A percentile compares a stretch with the other conserved stretches of the same genome.
phyloP scores from a whole-genome alignment of 2,888 invertebrate genomes.

The Hanleya hanleyi region DNA sequence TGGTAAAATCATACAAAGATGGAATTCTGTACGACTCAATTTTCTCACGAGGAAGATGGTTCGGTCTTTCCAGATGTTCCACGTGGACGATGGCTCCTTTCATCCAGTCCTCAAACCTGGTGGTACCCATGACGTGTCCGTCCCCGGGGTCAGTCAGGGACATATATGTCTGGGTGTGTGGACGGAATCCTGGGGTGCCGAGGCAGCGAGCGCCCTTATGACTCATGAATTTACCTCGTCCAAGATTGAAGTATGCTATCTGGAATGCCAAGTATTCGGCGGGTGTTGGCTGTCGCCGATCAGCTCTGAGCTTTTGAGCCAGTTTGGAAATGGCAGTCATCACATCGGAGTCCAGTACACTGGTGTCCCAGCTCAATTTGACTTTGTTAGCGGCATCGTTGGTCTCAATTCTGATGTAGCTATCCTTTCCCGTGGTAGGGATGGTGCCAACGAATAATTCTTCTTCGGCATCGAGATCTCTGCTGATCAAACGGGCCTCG shows the following conservation, averaged over 20 bases:
- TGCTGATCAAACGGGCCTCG: conserved; percentile 2
- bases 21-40: conserved; percentile 55
- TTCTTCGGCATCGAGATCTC: conserved; percentile 37
- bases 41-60: conserved; percentile 40
- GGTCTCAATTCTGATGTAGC: conserved; percentile 15
- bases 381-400: conserved; percentile 33
- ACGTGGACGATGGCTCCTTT: conserved; percentile 53
- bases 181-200: conserved; percentile 51
- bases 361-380: conserved; percentile 39
- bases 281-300: conserved; percentile 40
- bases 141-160: conserved; percentile 54
- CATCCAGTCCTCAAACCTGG: conserved; percentile 51
- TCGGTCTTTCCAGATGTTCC: conserved; percentile 52
- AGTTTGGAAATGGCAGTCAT: conserved; percentile 34
- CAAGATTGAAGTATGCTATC: conserved; percentile 36
- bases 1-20: conserved; percentile 47
- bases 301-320: conserved; percentile 34
- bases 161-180: conserved; percentile 53
- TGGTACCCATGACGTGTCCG: conserved; percentile 52
- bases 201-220: conserved; percentile 29
- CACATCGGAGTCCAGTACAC: conserved; percentile 26
- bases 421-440: conserved; percentile 16
- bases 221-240: conserved; percentile 28
- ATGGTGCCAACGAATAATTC: conserved; percentile 38
- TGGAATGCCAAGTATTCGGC: conserved; percentile 43